phyloP scores from a whole-genome alignment of 1,140 invertebrate genomes.

The Zeugodacus cucurbitae region DNA sequence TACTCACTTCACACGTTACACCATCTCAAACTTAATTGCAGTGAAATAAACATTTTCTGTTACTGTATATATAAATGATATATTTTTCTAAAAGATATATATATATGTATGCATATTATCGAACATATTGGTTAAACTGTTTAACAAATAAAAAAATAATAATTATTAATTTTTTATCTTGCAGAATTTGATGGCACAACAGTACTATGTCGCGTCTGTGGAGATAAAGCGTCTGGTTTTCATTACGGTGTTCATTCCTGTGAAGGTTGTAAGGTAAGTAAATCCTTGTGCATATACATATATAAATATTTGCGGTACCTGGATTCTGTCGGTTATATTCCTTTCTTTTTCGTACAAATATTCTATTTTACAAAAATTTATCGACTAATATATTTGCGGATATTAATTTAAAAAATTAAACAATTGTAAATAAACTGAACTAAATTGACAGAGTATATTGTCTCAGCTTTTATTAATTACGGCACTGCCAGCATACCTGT shows the following conservation, averaged over 20 bases:
- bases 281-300: too few relatives aligned
- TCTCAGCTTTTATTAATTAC: too few relatives aligned
- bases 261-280: conserved; percentile 98
- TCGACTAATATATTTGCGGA: background rate
- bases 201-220: conserved; percentile 96
- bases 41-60: too few relatives aligned
- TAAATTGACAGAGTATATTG: too few relatives aligned
- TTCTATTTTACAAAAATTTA: background rate
- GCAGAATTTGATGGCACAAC: conserved; percentile 99
- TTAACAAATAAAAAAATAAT: background rate
- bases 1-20: too few relatives aligned
- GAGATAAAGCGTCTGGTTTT: conserved; percentile 98
- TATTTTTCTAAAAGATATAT: background rate
- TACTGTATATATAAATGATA: too few relatives aligned
- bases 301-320: too few relatives aligned
- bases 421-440: too few relatives aligned
- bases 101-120: background rate
- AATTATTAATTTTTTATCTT: conserved; percentile 67
- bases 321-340: too few relatives aligned
- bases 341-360: too few relatives aligned
- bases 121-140: background rate
- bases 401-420: too few relatives aligned
- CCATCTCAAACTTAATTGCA: background rate
- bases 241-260: conserved; percentile 99
- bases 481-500: too few relatives aligned